Conservation (phyloP, 2,113 vertebrate genomes). For the Ovis canadensis region DNA sequence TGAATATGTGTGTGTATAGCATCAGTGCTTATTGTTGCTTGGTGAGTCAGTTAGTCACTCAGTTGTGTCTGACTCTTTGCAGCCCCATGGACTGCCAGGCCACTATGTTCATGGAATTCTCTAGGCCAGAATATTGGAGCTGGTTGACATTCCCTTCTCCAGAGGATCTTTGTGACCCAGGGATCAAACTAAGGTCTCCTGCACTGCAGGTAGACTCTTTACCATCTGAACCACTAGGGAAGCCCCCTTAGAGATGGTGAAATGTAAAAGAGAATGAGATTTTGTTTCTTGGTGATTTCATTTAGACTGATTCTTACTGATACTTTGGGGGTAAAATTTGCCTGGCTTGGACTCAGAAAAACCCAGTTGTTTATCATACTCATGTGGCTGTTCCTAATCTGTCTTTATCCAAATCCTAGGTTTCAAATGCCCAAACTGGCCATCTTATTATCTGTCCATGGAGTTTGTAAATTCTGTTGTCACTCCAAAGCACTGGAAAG, state of each 20-base stretch:
- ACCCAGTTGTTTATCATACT: neutral
- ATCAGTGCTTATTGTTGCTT: neutral
- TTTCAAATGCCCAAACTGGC: neutral
- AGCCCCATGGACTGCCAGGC: neutral
- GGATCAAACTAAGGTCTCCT: neutral
- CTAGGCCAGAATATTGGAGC: neutral
- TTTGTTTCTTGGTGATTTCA: neutral
- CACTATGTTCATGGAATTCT: neutral
- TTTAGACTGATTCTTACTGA: neutral
- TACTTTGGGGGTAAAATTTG: neutral
- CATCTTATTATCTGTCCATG: neutral
- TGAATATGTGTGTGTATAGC: neutral
- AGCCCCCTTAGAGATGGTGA: neutral
- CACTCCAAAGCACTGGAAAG: neutral
- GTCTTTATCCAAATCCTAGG: neutral
- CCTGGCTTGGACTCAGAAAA: neutral
- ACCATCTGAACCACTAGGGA: neutral
- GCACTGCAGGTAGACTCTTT: fast-evolving
- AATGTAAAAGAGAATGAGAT: neutral
- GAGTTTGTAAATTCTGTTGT: neutral
- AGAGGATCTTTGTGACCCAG: neutral
- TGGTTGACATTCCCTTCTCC: neutral
- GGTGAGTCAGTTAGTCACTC: neutral
- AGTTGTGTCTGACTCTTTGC: neutral
- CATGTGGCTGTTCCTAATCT: neutral